Percentiles rank a stretch among this genome's conserved stretches.
phyloP scores from a whole-genome alignment of 2,888 invertebrate genomes.

The Bimastos eiseni region DNA sequence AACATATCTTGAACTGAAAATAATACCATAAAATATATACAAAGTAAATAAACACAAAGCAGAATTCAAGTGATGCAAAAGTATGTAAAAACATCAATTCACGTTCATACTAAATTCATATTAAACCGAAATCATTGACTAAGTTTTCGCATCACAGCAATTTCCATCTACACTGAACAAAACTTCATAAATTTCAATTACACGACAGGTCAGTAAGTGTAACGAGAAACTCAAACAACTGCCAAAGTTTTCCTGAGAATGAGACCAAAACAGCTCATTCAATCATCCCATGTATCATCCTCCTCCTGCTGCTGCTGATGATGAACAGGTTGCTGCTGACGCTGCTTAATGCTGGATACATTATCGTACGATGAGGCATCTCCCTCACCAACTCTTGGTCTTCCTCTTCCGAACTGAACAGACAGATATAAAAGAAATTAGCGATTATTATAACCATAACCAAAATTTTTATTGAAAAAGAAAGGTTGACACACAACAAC shows the following conservation, averaged over 20 bases:
- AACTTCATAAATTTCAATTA: background rate
- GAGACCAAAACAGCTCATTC: background rate
- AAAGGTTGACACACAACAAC: too few relatives aligned
- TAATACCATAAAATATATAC: background rate
- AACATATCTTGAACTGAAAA: background rate
- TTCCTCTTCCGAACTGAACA: background rate
- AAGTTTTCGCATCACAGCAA: background rate
- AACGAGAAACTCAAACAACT: background rate
- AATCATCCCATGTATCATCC: background rate
- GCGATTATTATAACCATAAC: too few relatives aligned
- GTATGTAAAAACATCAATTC: background rate
- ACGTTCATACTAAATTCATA: background rate
- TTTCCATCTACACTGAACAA: background rate
- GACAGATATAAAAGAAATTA: background rate
- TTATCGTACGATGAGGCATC: background rate
- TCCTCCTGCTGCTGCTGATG: too few relatives aligned
- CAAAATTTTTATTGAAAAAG: too few relatives aligned
- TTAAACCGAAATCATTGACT: background rate
- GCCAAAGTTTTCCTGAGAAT: background rate
- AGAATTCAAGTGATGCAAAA: background rate
- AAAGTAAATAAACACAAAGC: background rate
- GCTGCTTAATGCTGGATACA: background rate
- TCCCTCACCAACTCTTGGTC: background rate
- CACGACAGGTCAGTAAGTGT: background rate
- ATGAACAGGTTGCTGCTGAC: background rate